Percentiles rank a stretch among this genome's conserved stretches.
Evolutionary conservation across 2,797 vertebrate species (phyloP).

Genomic region (Tadarida brasiliensis): DNA sequence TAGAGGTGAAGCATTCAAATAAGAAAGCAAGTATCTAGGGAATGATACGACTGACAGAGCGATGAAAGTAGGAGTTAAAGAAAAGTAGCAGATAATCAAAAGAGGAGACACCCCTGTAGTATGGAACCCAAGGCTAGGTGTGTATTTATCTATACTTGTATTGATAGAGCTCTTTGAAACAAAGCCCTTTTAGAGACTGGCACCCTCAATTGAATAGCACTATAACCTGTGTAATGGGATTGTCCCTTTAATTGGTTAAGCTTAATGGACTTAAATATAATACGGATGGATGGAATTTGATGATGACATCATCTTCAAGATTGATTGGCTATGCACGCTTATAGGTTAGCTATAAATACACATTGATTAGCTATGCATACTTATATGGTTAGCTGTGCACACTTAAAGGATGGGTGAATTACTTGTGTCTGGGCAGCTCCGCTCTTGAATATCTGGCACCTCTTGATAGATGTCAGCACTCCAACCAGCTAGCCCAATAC

Average conservation of each 20-base stretch:
- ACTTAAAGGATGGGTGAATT: background rate
- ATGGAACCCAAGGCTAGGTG: background rate
- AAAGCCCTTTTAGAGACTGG: background rate
- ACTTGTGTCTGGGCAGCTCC: background rate
- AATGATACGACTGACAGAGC: background rate
- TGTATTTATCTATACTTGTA: background rate
- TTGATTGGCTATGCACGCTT: background rate
- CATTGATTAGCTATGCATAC: background rate
- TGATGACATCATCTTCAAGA: background rate
- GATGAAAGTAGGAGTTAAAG: background rate
- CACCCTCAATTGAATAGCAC: background rate
- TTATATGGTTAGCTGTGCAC: background rate
- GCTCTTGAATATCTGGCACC: background rate
- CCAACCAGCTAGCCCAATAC: background rate
- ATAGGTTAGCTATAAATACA: background rate
- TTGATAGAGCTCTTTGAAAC: background rate
- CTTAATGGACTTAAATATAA: background rate
- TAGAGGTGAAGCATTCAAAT: constrained; percentile 9
- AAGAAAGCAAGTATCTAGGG: background rate
- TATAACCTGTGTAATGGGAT: background rate
- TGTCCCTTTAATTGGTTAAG: background rate
- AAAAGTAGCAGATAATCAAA: background rate
- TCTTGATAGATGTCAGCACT: background rate
- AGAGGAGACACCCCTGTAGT: background rate
- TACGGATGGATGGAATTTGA: background rate